These are phyloP conservation scores for Sialia sialis DNA, from an alignment of 2,113 vertebrate species.

Conservation along the genomic window DNA sequence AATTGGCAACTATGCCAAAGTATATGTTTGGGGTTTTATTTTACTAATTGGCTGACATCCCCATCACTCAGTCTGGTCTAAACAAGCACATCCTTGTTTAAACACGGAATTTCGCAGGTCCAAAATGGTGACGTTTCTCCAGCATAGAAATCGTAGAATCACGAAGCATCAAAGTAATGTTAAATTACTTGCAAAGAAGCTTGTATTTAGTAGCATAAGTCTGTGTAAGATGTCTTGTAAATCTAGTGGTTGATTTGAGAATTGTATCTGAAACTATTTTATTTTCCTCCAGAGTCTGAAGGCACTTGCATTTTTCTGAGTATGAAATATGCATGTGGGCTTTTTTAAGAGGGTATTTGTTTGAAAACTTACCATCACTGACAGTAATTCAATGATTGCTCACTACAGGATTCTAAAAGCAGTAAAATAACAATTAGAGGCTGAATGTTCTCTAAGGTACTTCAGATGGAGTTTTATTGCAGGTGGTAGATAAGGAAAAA, in stretches of 20 bases:
- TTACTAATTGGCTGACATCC: not conserved
- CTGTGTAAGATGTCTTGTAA: not conserved
- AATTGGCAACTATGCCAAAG: not conserved
- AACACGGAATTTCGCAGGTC: not conserved
- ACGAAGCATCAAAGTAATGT: not conserved
- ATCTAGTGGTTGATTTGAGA: not conserved
- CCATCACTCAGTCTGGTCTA: not conserved
- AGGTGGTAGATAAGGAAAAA: not conserved
- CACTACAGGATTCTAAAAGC: not conserved
- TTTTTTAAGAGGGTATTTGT: conserved; percentile 21
- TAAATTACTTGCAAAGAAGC: not conserved
- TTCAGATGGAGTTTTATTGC: not conserved
- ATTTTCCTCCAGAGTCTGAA: not conserved
- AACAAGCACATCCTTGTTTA: not conserved
- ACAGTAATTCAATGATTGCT: not conserved
- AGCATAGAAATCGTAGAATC: not conserved
- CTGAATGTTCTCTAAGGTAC: not conserved
- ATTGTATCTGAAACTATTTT: not conserved
- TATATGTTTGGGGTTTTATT: not conserved
- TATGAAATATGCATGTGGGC: not conserved
- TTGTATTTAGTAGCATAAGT: not conserved
- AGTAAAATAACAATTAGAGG: conserved; percentile 17
- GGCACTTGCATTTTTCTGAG: not conserved
- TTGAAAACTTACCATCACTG: not conserved
- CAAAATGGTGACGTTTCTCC: not conserved